Base-by-base conservation (phyloP, 2,888 invertebrate genomes). In the Epistrophe eligans region DNA sequence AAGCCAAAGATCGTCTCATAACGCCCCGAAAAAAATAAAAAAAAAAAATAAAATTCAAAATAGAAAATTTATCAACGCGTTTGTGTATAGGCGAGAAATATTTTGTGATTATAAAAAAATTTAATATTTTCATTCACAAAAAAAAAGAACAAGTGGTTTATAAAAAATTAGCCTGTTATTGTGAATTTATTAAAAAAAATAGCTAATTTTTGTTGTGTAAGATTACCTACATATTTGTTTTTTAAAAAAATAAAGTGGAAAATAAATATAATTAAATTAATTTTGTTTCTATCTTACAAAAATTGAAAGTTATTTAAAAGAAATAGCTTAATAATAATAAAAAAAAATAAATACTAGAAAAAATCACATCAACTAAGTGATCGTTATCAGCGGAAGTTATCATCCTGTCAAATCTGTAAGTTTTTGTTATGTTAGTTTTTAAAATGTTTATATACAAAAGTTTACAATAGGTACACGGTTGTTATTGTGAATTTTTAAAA, bases 1-100 rank as follows among this genome's bases (percentile, higher is more conserved):
- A 80, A 72, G 15, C 81, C 70, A 81, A 82, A 79, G 67, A 77
- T 80, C 58, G 13, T 50, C 48, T 70, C 40, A 32, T 24, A 71
- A 76, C 64, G 64, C 71, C 58, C 77, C 64, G 64, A 48, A 19
- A 32, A 55, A 32, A 24, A 24, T 43, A 57, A 55, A 48, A 62
- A 55, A 60, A 40, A 57, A 52, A 38, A 48, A 62, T 45, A 35
- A 71, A 50, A 38, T 64, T 71, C 55, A 71, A 71, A 72, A 40
- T 55, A 70, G 70, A 52, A 67, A 67, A 67, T 67, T 67, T 52
- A 35, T 70, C 15, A 55, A 35, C 19, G 52, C 43, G 66, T 72
- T 52, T 52, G 62, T 76, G 76, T 62, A 48, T 58, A 57, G 71
- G 60, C 67, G 38, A 57, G 57, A 67, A 55, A 35, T 38, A 55